Conservation (phyloP, 2,888 invertebrate species). For the Cosmia pyralina region DNA sequence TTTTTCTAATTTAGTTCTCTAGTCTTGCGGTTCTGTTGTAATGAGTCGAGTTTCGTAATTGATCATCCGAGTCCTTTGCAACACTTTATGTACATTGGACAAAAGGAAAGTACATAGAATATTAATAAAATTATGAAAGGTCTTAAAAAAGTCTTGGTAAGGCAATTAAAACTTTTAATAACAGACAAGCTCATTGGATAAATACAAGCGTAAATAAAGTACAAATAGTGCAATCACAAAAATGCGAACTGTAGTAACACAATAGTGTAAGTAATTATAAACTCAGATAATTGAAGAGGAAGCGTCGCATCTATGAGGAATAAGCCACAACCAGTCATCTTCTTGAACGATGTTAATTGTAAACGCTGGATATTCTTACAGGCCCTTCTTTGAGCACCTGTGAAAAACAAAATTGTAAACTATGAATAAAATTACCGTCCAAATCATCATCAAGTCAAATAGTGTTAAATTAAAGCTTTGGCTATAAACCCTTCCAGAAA, state of each 20-base stretch:
- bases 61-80: no score
- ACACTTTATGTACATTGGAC: no score
- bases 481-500: no score
- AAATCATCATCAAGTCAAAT: not conserved
- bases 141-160: no score
- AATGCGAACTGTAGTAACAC: not conserved
- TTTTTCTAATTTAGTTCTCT: no score
- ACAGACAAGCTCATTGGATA: no score
- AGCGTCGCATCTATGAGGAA: conserved; percentile 23
- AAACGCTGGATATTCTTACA: conserved; percentile 33
- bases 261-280: conserved; percentile 35
- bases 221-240: not conserved
- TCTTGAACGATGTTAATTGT: conserved; percentile 10
- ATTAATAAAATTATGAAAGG: no score
- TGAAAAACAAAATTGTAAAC: not conserved
- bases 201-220: not conserved
- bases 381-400: conserved; percentile 13
- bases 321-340: conserved; percentile 27
- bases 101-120: no score
- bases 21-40: no score
- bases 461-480: not conserved
- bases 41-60: no score
- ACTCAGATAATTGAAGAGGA: conserved; percentile 16
- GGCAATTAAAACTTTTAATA: no score
- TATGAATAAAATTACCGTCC: not conserved